A percentile compares a stretch with the other conserved stretches of the same genome.
phyloP scores from a whole-genome alignment of 2,113 vertebrate species.

The Silurus asotus region DNA sequence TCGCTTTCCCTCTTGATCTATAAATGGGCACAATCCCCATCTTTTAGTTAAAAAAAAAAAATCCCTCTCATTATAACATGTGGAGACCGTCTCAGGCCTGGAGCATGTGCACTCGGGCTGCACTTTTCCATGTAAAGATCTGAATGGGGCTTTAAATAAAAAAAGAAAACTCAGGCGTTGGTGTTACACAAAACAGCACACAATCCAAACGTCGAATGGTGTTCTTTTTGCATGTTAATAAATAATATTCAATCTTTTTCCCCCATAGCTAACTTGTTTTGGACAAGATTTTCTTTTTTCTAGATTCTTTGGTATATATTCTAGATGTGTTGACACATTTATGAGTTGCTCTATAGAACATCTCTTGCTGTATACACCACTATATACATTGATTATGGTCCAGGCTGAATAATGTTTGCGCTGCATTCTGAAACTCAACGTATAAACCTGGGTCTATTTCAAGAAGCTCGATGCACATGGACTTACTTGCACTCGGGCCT shows the following conservation, averaged over 20 bases:
- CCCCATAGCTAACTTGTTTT: neutral
- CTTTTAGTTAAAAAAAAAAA: conserved; percentile 46
- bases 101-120: conserved; percentile 37
- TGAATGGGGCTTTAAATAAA: neutral
- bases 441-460: neutral
- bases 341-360: neutral
- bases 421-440: neutral
- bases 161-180: neutral
- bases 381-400: too few relatives aligned
- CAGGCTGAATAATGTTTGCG: neutral
- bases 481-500: conserved; percentile 94
- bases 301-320: neutral
- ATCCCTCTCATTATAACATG: conserved; percentile 50
- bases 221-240: neutral
- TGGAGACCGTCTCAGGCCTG: conserved; percentile 35
- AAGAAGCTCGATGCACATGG: neutral
- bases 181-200: neutral
- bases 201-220: neutral
- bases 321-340: neutral
- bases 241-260: neutral
- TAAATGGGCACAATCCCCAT: conserved; percentile 54
- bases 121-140: conserved; percentile 2
- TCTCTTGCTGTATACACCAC: neutral
- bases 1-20: conserved; percentile 52
- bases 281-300: neutral